Evolutionary conservation across 2,888 invertebrate genomes (phyloP).

Genomic region (Eristalinus sepulchralis): DNA sequence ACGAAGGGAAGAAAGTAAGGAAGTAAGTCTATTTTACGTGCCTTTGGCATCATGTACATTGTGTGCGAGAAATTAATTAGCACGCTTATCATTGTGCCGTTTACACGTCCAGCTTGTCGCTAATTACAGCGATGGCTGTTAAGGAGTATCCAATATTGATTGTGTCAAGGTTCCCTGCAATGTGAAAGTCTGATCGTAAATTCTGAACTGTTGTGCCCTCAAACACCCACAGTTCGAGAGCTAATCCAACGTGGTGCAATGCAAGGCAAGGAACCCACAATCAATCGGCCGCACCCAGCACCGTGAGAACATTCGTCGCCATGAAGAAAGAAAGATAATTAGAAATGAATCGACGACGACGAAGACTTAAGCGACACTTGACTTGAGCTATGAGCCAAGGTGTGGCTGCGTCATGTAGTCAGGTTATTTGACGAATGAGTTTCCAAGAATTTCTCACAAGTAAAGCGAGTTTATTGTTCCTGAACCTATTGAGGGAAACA

Average conservation of each 20-base stretch:
- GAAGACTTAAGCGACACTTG: background rate
- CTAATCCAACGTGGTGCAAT: background rate
- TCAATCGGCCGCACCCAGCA: background rate
- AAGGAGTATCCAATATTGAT: background rate
- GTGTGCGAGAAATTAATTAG: constrained; percentile 5
- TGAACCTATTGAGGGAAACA: background rate
- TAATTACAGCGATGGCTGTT: background rate
- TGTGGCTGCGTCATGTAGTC: background rate
- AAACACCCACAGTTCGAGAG: background rate
- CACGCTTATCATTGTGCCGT: background rate
- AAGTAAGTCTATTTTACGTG: background rate
- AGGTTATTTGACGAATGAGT: background rate
- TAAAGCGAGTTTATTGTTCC: background rate
- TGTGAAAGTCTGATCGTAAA: background rate
- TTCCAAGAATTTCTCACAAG: background rate
- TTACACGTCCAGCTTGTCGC: background rate
- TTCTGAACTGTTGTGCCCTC: background rate
- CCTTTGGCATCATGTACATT: constrained; percentile 11
- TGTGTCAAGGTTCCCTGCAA: background rate
- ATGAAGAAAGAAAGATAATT: background rate
- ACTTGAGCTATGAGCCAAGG: background rate
- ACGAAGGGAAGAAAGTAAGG: background rate
- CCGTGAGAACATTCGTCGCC: background rate
- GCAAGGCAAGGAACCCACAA: background rate
- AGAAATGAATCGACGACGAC: background rate